A percentile compares a stretch with the other conserved stretches of the same genome.
Conservation (phyloP, 2,113 vertebrate species). For the Sinocyclocheilus grahami region DNA sequence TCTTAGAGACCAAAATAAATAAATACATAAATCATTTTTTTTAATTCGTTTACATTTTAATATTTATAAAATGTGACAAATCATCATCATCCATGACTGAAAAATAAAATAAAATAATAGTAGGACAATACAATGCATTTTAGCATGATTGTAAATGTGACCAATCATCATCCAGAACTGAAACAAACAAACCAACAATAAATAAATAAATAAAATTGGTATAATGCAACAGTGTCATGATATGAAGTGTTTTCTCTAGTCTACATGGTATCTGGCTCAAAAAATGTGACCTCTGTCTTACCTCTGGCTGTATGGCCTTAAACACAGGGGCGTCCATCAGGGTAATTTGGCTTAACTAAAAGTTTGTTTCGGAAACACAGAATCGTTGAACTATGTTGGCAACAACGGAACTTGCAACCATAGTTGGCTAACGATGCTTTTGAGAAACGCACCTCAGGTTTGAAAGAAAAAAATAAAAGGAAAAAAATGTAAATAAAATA, state of each 20-base stretch:
- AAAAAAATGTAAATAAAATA: no score
- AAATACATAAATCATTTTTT: no score
- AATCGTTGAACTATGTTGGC: no score
- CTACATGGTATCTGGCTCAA: neutral
- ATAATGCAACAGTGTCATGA: neutral
- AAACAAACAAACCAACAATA: neutral
- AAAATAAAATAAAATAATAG: neutral
- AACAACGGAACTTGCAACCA: no score
- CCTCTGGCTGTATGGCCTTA: constrained; percentile 93
- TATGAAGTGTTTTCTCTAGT: neutral
- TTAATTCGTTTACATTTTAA: no score
- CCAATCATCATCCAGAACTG: no score
- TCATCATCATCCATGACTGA: neutral
- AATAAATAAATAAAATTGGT: neutral
- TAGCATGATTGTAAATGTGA: no score
- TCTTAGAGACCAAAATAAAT: neutral
- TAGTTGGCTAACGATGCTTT: no score
- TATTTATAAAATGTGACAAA: neutral
- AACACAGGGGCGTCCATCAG: constrained; percentile 94
- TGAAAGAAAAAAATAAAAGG: no score
- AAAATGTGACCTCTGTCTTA: constrained; percentile 62
- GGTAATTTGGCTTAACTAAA: constrained; percentile 93
- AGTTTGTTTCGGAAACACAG: no score
- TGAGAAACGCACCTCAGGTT: no score
- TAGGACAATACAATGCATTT: no score